These are phyloP conservation scores for Azemiops feae DNA, from an alignment of 2,113 vertebrate genomes.

Conservation along the genomic window DNA sequence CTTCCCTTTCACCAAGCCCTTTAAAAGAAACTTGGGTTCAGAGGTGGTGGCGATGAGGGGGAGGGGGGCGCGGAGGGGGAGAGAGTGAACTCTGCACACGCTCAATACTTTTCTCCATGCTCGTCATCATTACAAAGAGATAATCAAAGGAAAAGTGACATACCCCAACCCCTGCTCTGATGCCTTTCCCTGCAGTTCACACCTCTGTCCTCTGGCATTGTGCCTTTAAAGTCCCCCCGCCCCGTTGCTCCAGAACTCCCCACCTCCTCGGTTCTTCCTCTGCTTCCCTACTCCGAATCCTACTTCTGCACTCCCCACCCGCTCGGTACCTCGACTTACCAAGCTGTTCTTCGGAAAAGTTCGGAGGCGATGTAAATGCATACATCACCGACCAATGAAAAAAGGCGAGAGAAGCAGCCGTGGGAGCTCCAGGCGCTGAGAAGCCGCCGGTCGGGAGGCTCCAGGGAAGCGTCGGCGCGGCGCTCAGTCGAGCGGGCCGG, in stretches of 20 bases:
- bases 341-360: conserved; percentile 72
- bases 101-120: not conserved
- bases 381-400: conserved; percentile 70
- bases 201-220: not conserved
- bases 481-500: too few species aligned
- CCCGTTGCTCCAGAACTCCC: not conserved
- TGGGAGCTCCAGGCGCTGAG: not conserved
- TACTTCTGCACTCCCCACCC: not conserved
- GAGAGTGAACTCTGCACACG: not conserved
- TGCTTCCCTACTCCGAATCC: not conserved
- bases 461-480: conserved; percentile 9
- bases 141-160: not conserved
- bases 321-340: conserved; percentile 67
- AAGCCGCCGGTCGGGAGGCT: not conserved
- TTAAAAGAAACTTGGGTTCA: not conserved
- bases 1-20: not conserved
- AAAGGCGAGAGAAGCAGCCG: conserved; percentile 19
- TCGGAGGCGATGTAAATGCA: conserved; percentile 70
- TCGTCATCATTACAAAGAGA: not conserved
- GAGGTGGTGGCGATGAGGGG: not conserved
- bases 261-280: not conserved
- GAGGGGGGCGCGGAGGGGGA: too few species aligned
- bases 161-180: not conserved
- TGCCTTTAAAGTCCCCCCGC: not conserved
- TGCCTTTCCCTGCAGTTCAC: not conserved